Evolutionary conservation across 2,113 vertebrate genomes (phyloP).

Genomic region (Piaya cayana): DNA sequence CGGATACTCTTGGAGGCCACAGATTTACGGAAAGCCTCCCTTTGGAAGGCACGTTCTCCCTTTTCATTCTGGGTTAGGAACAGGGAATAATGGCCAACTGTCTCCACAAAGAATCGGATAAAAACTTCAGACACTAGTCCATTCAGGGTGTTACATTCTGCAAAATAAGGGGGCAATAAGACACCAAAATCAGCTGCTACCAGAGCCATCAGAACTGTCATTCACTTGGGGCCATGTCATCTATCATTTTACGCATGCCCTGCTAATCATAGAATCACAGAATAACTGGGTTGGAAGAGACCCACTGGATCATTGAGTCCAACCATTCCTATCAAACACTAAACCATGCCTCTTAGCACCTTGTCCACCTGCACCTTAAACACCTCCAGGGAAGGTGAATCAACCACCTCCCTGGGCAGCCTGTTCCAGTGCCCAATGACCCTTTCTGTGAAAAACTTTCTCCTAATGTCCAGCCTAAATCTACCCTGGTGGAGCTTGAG

Average conservation of each 20-base stretch:
- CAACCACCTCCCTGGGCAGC: too few species aligned
- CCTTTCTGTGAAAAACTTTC: too few species aligned
- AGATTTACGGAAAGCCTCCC: slow-evolving; percentile 96
- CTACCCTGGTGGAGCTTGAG: too few species aligned
- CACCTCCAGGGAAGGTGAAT: too few species aligned
- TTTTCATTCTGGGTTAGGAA: slow-evolving; percentile 94
- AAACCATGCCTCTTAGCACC: too few species aligned
- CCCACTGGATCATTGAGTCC: too few species aligned
- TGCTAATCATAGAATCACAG: too few species aligned
- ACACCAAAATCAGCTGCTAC: slow-evolving; percentile 33
- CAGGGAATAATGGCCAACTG: slow-evolving; percentile 95
- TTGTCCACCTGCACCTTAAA: too few species aligned
- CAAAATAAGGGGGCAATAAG: slow-evolving; percentile 58
- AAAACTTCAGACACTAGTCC: slow-evolving; percentile 97
- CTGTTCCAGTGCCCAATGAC: too few species aligned
- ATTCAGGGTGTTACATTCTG: slow-evolving; percentile 95
- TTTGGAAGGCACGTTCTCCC: slow-evolving; percentile 91
- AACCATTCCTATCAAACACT: too few species aligned
- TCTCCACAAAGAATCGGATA: slow-evolving; percentile 98
- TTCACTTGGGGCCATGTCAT: background rate
- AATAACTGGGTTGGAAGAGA: too few species aligned
- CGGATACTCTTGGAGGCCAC: slow-evolving; percentile 98
- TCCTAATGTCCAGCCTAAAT: too few species aligned
- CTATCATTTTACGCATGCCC: background rate
- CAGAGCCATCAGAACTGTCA: background rate